Base-by-base conservation (phyloP, 2,797 vertebrate genomes). In the Hephaestus fuliginosus region DNA sequence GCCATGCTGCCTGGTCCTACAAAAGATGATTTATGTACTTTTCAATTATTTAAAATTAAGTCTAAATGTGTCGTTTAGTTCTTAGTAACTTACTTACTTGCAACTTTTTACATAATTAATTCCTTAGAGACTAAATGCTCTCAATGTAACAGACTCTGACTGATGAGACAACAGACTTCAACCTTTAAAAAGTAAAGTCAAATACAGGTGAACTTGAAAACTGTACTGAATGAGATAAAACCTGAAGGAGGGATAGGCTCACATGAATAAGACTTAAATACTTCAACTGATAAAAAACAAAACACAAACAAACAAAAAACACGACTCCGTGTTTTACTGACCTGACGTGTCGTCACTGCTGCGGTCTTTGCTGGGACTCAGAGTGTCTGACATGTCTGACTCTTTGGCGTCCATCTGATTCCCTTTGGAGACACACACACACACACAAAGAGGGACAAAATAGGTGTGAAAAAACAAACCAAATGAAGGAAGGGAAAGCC, bases 311-410 rank as follows among this genome's bases (percentile, higher is more conserved):
- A 36, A 36, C 7, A 28, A 25, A 12, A 43, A n/a, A 28, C 5
- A 0, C 12, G 28, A 56, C 4, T 25, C 11, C 1, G 20, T 48
- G 18, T 69, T 66, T 48, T 4, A 74, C 81, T 89, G 87, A 99
- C 98, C 98, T 95, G 98, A 99, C 69, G 97, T 97, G 93, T 99
- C 98, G 93, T 99, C 98, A 2, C 98, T 99, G 96, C 98, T 99
- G 88, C 96, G 97, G 58, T 99, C 98, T 92, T 98, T 99, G 95
- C 97, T 99, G 63, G 98, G 98, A 93, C 98, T 99, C 78, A 99
- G 96, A 25, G 98, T 99, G 92, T 99, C 98, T 0, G 98, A 99
- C 95, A 99, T 97, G 88, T 99, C 98, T 0, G 96, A 97, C 94
- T 99, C 98, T 95, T 97, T 99, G 87, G 96, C 96, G 92, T 95